These are phyloP conservation scores for Tetramorium parvispinum DNA, from an alignment of 1,140 invertebrate genomes.

Conservation along the genomic window DNA sequence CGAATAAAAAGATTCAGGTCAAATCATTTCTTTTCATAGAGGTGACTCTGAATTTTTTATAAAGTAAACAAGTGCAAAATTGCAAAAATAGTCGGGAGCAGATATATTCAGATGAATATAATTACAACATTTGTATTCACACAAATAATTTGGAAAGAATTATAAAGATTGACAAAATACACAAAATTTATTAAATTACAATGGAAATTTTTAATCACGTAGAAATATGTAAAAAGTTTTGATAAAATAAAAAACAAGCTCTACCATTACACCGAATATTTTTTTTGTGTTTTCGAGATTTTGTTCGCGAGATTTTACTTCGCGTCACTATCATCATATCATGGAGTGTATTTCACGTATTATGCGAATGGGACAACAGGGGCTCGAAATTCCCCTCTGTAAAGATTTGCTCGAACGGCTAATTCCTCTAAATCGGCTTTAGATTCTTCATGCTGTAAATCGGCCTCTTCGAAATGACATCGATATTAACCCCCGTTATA, in stretches of 20 bases:
- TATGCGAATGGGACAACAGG: not conserved
- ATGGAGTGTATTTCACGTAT: not conserved
- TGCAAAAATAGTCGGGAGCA: not conserved
- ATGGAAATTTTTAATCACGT: not conserved
- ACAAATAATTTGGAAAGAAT: not conserved
- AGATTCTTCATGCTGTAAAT: conserved; percentile 25
- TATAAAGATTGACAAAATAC: not conserved
- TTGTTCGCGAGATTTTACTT: not conserved
- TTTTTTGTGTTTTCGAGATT: not conserved
- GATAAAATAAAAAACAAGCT: not conserved
- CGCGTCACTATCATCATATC: not conserved
- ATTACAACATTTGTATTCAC: not conserved
- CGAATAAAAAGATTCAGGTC: not conserved
- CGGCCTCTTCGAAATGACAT: conserved; percentile 36
- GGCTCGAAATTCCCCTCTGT: not conserved
- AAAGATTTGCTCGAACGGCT: not conserved
- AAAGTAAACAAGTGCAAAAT: not conserved
- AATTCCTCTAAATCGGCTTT: conserved; percentile 38
- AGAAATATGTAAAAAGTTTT: not conserved
- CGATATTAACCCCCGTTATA: conserved; percentile 56
- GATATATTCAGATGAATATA: not conserved
- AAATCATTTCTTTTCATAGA: not conserved
- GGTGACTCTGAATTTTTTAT: not conserved
- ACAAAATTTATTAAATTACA: not conserved
- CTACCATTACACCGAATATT: not conserved